A percentile compares a stretch with the other conserved stretches of the same genome.
Conservation (phyloP, 2,113 vertebrate genomes). For the Azemiops feae region DNA sequence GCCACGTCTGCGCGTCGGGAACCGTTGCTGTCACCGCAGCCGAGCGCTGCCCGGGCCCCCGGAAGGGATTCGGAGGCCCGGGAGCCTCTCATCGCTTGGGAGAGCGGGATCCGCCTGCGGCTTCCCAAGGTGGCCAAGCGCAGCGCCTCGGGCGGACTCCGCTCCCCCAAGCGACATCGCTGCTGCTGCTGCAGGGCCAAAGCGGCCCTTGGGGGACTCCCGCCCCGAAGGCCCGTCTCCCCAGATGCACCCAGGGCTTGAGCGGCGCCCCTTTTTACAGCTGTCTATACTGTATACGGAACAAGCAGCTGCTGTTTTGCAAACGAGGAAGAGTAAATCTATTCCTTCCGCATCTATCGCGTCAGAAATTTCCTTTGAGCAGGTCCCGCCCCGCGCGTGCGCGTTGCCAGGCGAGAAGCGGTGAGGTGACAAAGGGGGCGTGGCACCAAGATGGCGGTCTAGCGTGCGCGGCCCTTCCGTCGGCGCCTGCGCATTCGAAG, state of each 20-base stretch:
- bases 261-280: conserved; percentile 47
- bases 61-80: not conserved
- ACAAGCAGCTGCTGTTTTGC: conserved; percentile 69
- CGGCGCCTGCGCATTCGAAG: not conserved
- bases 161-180: not conserved
- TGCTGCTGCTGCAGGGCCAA: not conserved
- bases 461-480: not conserved
- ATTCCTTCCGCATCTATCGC: conserved; percentile 50
- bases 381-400: not conserved
- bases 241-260: too few species aligned
- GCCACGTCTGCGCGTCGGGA: not conserved
- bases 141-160: conserved; percentile 54
- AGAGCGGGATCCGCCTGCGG: not conserved
- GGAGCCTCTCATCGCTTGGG: not conserved
- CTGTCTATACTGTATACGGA: conserved; percentile 64
- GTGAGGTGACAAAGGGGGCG: not conserved
- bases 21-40: not conserved
- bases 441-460: conserved; percentile 1
- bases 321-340: conserved; percentile 70
- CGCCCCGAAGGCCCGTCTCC: not conserved
- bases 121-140: not conserved
- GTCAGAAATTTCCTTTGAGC: not conserved
- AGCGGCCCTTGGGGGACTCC: too few species aligned
- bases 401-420: not conserved
- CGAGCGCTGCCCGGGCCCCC: not conserved